Evolutionary conservation across 2,888 invertebrate species (phyloP).

Genomic region (Glaucopsyche alexis): DNA sequence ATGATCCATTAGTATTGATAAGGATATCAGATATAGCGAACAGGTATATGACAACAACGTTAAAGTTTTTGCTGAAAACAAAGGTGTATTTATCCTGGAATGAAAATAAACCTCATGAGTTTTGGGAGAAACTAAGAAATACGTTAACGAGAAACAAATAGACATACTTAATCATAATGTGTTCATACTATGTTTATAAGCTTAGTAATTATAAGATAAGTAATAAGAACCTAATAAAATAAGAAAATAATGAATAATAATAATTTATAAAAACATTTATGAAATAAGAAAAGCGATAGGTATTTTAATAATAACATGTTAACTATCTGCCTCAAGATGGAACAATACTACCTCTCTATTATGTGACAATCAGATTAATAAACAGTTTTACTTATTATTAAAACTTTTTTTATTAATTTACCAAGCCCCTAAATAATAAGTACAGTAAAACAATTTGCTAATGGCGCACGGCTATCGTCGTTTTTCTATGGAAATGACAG

Average conservation of each 20-base stretch:
- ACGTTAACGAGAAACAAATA: constrained; percentile 47
- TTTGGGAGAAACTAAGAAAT: constrained; percentile 66
- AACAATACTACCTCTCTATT: not conserved
- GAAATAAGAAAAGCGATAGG: too few species aligned
- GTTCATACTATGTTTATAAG: too few species aligned
- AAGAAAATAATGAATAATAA: too few species aligned
- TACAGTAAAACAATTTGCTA: too few species aligned
- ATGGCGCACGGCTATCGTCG: too few species aligned
- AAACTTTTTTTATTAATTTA: not conserved
- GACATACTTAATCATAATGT: not conserved
- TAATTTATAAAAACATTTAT: too few species aligned
- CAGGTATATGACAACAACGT: constrained; percentile 78
- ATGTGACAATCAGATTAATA: not conserved
- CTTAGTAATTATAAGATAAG: too few species aligned
- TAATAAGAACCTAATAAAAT: too few species aligned
- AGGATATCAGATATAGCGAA: constrained; percentile 80
- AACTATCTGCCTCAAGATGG: not conserved
- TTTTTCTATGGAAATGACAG: too few species aligned
- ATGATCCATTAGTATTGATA: constrained; percentile 82
- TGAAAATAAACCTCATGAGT: constrained; percentile 62
- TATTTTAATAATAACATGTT: too few species aligned
- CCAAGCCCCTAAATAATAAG: not conserved
- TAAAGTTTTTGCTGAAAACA: constrained; percentile 82
- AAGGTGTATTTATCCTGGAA: constrained; percentile 83
- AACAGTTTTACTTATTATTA: not conserved